Evolutionary conservation across 2,113 vertebrate genomes (phyloP), one percentile per base, ranked within the genome.

Genomic region (Dendropsophus ebraccatus): DNA sequence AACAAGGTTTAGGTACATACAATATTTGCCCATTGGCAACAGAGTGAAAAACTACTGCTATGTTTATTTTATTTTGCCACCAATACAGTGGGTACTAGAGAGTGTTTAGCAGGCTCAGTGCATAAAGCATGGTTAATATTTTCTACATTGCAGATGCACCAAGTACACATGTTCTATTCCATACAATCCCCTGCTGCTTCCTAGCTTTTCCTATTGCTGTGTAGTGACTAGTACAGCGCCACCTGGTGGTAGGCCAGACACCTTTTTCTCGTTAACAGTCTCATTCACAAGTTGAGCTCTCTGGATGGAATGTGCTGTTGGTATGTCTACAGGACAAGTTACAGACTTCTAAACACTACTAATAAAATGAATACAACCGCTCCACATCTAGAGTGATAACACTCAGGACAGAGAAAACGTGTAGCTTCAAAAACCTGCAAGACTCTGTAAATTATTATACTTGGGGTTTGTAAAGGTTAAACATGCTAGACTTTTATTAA

Each of bases 321-420:
- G 84, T 85, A 89, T 35, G 69, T 84, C 84, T 67, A 84, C 85
- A 85, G 76, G 77, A 82, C 65, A 89, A 89, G 56, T 45, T 62
- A 28, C 49, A 76, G 69, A 37, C 16, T 28, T 49, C 21, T 62
- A 9, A 62, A 75, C 52, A 65, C 5, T 58, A 37, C 21, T 17
- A 0, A 8, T 70, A 70, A 37, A 70, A 70, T 28, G 28, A 19
- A 17, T 35, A 67, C 65, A 67, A 67, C 65, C 28, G 35, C 28
- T 67, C 6, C 30, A 32, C 30, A 60, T 60, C 58, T 19, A 67
- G 30, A 35, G 16, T 32, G 5, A 35, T 14, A 67, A 65, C 25
- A 32, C 30, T 10, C 16, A 65, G 9, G 65, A 67, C 28, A 32
- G 65, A 8, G 25, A 32, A 67, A 65, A 14, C 13, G 2, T 13